These are phyloP conservation scores for Lampris incognitus DNA, from an alignment of 2,113 vertebrate genomes.

Conservation along the genomic window DNA sequence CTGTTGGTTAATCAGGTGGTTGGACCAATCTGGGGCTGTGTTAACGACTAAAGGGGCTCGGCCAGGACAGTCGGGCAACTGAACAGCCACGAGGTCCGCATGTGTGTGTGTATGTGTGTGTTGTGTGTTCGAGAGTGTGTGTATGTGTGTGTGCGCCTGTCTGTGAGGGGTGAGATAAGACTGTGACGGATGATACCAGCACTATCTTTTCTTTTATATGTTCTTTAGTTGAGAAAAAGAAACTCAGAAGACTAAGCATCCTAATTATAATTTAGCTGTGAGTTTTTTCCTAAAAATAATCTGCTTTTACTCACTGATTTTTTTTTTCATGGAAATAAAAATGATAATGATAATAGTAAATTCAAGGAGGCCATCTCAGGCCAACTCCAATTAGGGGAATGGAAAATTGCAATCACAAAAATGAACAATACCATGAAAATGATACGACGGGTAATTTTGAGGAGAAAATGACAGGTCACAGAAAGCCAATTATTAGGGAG, in stretches of 20 bases:
- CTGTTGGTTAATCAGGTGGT: slow-evolving; percentile 68
- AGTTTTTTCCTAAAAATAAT: not conserved
- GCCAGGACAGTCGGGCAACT: slow-evolving; percentile 13
- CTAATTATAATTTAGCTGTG: not conserved
- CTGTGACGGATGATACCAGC: not conserved
- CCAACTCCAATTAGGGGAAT: slow-evolving; percentile 4
- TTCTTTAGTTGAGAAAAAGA: not conserved
- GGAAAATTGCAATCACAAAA: slow-evolving; percentile 10
- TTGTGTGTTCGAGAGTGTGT: not conserved
- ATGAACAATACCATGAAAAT: slow-evolving; percentile 23
- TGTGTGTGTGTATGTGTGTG: slow-evolving; percentile 1
- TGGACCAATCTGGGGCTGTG: slow-evolving; percentile 43
- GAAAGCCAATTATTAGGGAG: slow-evolving; percentile 21
- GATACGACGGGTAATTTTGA: slow-evolving; percentile 15
- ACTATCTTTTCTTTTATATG: not conserved
- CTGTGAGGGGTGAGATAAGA: not conserved
- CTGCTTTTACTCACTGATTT: not conserved
- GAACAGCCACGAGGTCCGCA: not conserved
- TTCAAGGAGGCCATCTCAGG: not conserved
- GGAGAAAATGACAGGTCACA: slow-evolving; percentile 27
- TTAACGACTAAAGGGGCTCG: slow-evolving; percentile 20
- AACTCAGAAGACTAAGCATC: not conserved
- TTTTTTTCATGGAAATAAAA: not conserved
- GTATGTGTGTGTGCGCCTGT: not conserved
- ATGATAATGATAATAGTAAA: not conserved